Conservation (phyloP, 2,113 vertebrate genomes). For the Brachionichthys hirsutus region DNA sequence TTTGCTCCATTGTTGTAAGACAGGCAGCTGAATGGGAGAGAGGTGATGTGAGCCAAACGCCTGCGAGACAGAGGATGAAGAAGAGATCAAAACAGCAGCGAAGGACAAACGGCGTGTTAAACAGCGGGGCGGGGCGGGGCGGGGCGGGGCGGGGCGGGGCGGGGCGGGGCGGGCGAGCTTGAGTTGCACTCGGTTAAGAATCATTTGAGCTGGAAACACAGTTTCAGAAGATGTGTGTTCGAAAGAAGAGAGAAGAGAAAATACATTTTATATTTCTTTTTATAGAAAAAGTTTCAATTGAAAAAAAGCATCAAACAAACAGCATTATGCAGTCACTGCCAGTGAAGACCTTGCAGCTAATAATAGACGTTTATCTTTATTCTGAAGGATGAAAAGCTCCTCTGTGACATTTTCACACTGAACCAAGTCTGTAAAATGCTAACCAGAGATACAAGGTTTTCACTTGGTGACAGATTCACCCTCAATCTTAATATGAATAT, state of each 20-base stretch:
- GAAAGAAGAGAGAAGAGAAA: neutral
- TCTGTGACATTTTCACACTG: neutral
- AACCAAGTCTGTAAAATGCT: neutral
- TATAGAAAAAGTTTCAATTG: neutral
- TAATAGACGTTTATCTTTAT: slow-evolving; percentile 3
- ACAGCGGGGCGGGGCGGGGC: slow-evolving; percentile 19
- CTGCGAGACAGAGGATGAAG: slow-evolving; percentile 44
- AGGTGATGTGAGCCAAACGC: slow-evolving; percentile 50
- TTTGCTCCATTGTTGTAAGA: slow-evolving; percentile 46
- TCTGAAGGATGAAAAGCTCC: neutral
- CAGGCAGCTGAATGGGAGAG: slow-evolving; percentile 60
- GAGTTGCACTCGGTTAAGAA: neutral
- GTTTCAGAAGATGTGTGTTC: neutral
- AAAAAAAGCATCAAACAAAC: neutral
- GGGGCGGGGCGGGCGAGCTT: slow-evolving; percentile 13
- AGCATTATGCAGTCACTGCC: neutral
- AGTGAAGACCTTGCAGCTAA: slow-evolving; percentile 19
- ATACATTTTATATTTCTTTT: neutral
- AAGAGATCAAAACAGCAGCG: slow-evolving; percentile 32
- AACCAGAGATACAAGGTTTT: slow-evolving; percentile 20
- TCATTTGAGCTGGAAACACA: too few relatives aligned
- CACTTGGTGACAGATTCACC: neutral
- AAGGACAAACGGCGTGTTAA: slow-evolving; percentile 28
- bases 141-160: neutral
- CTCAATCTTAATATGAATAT: neutral